Evolutionary conservation across 2,888 invertebrate genomes (phyloP).

Genomic region (Cylindroiulus punctatus): DNA sequence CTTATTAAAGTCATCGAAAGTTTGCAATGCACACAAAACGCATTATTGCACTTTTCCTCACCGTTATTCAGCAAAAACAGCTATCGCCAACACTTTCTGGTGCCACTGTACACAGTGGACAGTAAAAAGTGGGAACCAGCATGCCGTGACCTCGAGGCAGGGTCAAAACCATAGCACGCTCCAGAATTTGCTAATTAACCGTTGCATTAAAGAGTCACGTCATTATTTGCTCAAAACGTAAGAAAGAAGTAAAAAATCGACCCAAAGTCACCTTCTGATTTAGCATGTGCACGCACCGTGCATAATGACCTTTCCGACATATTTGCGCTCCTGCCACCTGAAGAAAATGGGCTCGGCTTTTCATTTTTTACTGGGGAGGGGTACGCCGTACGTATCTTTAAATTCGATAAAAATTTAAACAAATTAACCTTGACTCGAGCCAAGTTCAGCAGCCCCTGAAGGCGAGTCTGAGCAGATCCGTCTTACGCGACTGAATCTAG

Average conservation of each 20-base stretch:
- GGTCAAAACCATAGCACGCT: background rate
- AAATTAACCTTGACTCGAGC: conserved; percentile 22
- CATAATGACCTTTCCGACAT: background rate
- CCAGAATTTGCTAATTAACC: background rate
- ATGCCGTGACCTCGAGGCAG: too few species aligned
- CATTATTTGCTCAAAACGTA: background rate
- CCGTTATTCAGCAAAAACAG: too few species aligned
- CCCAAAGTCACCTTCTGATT: conserved; percentile 9
- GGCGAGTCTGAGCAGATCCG: background rate
- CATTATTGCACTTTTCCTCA: too few species aligned
- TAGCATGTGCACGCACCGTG: background rate
- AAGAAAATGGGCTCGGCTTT: background rate
- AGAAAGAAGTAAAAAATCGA: too few species aligned
- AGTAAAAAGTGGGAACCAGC: too few species aligned
- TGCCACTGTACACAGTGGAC: too few species aligned
- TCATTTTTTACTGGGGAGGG: background rate
- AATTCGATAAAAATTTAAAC: conserved; percentile 21
- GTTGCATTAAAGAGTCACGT: background rate
- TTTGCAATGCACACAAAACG: too few species aligned
- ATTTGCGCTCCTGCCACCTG: background rate
- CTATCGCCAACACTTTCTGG: too few species aligned
- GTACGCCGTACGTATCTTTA: background rate
- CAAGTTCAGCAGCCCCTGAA: background rate
- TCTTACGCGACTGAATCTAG: background rate
- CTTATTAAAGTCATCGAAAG: too few species aligned